phyloP scores from a whole-genome alignment of 2,888 invertebrate genomes.

The Sphinx pinastri region DNA sequence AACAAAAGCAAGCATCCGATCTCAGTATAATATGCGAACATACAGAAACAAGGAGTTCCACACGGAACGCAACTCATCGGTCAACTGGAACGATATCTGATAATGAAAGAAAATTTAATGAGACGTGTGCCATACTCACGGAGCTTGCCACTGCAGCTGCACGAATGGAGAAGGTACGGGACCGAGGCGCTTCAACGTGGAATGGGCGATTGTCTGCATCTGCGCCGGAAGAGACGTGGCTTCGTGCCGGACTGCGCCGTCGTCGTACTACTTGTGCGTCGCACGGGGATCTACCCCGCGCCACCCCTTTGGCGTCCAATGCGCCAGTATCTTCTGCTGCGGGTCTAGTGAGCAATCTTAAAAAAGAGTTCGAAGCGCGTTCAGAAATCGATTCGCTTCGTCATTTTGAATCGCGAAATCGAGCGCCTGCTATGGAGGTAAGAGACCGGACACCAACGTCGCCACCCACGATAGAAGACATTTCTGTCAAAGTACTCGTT shows the following conservation, averaged over 20 bases:
- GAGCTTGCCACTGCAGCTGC: constrained; percentile 78
- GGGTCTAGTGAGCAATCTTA: constrained; percentile 93
- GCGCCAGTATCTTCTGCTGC: constrained; percentile 64
- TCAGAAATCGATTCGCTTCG: constrained; percentile 55
- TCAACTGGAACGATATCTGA: constrained; percentile 55
- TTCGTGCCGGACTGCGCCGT: constrained; percentile 71
- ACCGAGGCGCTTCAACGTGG: constrained; percentile 69
- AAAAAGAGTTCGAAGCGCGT: constrained; percentile 93
- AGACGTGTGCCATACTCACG: constrained; percentile 85
- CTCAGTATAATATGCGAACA: constrained; percentile 73
- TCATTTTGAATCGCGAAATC: constrained; percentile 47
- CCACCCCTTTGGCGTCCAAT: constrained; percentile 44
- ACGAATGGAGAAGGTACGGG: constrained; percentile 66
- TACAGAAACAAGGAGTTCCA: constrained; percentile 48
- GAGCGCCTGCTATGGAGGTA: constrained; percentile 39
- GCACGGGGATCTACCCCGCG: constrained; percentile 72
- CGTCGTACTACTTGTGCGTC: constrained; percentile 70
- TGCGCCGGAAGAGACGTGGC: constrained; percentile 85
- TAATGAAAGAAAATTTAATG: constrained; percentile 76
- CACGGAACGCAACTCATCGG: constrained; percentile 32
- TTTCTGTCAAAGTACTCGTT: constrained; percentile 89
- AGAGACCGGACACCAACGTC: constrained; percentile 83
- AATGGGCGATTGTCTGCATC: constrained; percentile 84
- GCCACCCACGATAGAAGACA: constrained; percentile 87
- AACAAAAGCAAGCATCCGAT: constrained; percentile 54